A percentile compares a stretch with the other conserved stretches of the same genome.
Conservation (phyloP, 1,140 invertebrate genomes). For the Bombus picipes region DNA sequence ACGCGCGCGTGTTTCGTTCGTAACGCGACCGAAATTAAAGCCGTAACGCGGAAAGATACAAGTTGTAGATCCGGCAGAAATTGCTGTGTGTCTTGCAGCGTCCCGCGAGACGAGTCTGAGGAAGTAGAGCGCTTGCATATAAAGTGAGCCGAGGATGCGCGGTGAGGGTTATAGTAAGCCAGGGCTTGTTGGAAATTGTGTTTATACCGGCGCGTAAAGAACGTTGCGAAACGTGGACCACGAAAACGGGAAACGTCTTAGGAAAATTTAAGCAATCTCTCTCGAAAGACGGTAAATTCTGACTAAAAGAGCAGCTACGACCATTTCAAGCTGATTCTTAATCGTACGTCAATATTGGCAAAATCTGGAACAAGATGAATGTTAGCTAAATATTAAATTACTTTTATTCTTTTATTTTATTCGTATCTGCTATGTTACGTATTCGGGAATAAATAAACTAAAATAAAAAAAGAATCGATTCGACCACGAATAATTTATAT, state of each 20-base stretch:
- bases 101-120: conserved; percentile 57
- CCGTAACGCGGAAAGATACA: conserved; percentile 55
- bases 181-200: conserved; percentile 64
- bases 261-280: conserved; percentile 51
- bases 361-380: not conserved
- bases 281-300: not conserved
- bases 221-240: conserved; percentile 52
- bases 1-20: not conserved
- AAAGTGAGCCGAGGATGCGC: conserved; percentile 61
- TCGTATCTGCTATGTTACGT: too few species aligned
- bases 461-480: too few species aligned
- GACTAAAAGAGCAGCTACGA: not conserved
- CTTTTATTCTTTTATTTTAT: too few species aligned
- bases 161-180: conserved; percentile 47
- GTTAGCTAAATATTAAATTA: not conserved
- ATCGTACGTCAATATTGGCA: not conserved
- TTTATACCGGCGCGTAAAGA: conserved; percentile 68
- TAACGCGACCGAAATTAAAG: conserved; percentile 61
- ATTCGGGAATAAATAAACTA: too few species aligned
- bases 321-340: not conserved
- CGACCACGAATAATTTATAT: too few species aligned
- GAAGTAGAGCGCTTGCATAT: conserved; percentile 64
- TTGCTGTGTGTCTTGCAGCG: conserved; percentile 61
- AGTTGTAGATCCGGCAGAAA: conserved; percentile 65
- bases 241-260: conserved; percentile 42